Conservation (phyloP, 2,797 vertebrate genomes). For the Arctocebus calabarensis region DNA sequence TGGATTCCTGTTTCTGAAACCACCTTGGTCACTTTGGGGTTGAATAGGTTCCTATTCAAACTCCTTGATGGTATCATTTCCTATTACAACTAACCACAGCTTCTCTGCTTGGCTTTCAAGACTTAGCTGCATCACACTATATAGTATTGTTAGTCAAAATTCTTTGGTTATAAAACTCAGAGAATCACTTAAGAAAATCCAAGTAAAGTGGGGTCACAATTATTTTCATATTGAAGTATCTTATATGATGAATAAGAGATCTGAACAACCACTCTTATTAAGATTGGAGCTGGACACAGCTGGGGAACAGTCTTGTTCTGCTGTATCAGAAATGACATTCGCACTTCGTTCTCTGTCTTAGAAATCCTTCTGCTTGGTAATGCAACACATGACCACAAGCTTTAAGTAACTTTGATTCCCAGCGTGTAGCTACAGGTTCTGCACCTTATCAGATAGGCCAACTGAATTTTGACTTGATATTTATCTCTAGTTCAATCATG, state of each 20-base stretch:
- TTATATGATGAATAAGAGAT: too few species aligned
- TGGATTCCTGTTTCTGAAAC: conserved; percentile 42
- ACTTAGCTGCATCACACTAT: background rate
- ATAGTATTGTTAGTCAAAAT: background rate
- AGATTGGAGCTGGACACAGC: background rate
- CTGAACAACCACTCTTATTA: background rate
- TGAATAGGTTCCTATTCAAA: background rate
- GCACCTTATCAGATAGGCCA: background rate
- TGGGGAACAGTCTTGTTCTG: background rate
- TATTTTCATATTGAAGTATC: background rate
- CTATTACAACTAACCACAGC: background rate
- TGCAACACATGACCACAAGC: background rate
- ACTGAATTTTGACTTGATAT: background rate
- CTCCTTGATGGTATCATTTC: conserved; percentile 33
- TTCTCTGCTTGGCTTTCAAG: background rate
- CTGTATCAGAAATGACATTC: background rate
- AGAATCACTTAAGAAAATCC: background rate
- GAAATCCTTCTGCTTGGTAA: background rate
- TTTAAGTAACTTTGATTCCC: background rate
- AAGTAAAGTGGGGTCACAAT: background rate
- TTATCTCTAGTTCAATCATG: background rate
- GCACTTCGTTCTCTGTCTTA: background rate
- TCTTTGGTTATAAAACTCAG: background rate
- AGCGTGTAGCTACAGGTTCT: background rate
- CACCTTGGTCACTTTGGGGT: conserved; percentile 36